Evolutionary conservation across 2,888 invertebrate genomes (phyloP).

Genomic region (Mallateleia sp.): DNA sequence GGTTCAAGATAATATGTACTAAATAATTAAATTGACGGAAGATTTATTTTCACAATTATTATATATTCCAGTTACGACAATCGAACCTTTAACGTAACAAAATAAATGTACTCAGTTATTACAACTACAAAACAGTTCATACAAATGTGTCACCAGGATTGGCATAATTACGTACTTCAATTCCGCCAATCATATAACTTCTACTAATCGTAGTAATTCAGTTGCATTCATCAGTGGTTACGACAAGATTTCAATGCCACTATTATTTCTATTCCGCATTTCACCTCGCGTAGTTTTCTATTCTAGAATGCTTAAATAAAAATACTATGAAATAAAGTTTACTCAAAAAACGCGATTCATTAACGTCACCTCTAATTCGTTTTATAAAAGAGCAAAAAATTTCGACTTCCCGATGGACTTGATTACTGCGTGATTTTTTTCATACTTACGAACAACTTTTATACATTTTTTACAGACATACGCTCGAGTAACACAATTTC

Average conservation of each 20-base stretch:
- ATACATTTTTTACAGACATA: background rate
- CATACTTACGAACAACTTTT: background rate
- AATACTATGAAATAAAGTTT: background rate
- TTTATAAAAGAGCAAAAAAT: conserved; percentile 24
- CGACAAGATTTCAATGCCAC: conserved; percentile 2
- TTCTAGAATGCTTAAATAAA: background rate
- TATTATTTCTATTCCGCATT: background rate
- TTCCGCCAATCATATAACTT: conserved; percentile 38
- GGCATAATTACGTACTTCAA: conserved; percentile 47
- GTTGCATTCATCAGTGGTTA: conserved; percentile 22
- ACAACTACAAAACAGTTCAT: conserved; percentile 34
- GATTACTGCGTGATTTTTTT: background rate
- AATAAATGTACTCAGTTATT: conserved; percentile 39
- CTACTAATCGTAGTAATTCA: conserved; percentile 33
- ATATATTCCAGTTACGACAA: too few relatives aligned
- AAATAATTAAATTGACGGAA: too few relatives aligned
- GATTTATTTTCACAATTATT: too few relatives aligned
- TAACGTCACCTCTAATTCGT: conserved; percentile 29
- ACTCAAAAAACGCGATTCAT: conserved; percentile 25
- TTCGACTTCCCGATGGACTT: background rate
- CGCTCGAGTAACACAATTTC: background rate
- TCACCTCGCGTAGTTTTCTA: background rate
- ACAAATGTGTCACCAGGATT: conserved; percentile 47
- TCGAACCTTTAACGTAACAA: background rate
- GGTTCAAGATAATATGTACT: too few relatives aligned